Evolutionary conservation across 2,113 vertebrate genomes (phyloP).

Genomic region (Notechis scutatus): DNA sequence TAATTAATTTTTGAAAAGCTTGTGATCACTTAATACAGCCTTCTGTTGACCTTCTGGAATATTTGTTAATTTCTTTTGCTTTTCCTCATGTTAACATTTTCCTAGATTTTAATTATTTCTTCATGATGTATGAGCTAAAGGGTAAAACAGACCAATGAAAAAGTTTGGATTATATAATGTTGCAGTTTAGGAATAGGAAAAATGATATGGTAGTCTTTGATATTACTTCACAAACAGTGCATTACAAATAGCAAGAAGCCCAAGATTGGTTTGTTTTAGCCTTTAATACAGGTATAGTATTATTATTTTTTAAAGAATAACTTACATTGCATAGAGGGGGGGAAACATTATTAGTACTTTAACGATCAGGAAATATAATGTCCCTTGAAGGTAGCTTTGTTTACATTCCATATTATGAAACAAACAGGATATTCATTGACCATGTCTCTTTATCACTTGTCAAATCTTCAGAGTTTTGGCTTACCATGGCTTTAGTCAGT

Average conservation of each 20-base stretch:
- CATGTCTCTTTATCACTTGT: not conserved
- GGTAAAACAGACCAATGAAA: not conserved
- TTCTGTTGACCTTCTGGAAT: not conserved
- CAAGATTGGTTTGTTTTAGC: not conserved
- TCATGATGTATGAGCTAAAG: not conserved
- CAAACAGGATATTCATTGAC: not conserved
- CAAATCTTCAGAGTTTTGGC: not conserved
- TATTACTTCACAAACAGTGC: not conserved
- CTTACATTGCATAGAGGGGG: not conserved
- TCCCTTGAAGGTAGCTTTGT: not conserved
- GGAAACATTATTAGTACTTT: not conserved
- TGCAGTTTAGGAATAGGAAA: not conserved
- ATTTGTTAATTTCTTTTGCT: not conserved
- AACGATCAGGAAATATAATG: not conserved
- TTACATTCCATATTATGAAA: not conserved
- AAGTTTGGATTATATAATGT: not conserved
- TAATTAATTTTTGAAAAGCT: constrained; percentile 4
- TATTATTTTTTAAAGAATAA: not conserved
- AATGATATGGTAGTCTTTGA: not conserved
- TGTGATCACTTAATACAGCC: constrained; percentile 21
- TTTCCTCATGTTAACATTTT: not conserved
- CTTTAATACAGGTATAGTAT: not conserved
- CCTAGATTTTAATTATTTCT: not conserved
- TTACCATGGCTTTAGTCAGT: not conserved
- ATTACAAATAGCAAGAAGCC: not conserved